These are phyloP conservation scores for Saimiri boliviensis DNA, from an alignment of 2,113 vertebrate species.

Conservation along the genomic window DNA sequence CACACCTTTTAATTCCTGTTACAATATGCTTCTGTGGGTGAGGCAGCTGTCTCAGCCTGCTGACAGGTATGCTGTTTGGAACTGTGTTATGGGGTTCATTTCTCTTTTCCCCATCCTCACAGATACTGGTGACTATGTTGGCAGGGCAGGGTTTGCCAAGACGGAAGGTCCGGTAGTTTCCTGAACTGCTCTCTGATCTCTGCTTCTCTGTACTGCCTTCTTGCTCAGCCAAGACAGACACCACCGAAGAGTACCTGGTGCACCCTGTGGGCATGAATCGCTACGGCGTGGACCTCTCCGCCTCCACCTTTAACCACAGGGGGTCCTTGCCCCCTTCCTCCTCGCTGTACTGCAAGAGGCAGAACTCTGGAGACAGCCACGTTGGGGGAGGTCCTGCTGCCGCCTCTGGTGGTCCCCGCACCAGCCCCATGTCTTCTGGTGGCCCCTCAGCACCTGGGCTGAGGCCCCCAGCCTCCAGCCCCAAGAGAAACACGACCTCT, in stretches of 20 bases:
- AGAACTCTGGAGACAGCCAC: constrained; percentile 79
- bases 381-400: constrained; percentile 72
- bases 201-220: constrained; percentile 58
- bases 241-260: constrained; percentile 88
- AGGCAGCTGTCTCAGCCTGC: not conserved
- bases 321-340: constrained; percentile 62
- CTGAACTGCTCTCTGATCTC: constrained; percentile 30
- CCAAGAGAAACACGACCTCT: constrained; percentile 83
- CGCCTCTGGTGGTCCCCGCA: constrained; percentile 82
- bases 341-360: constrained; percentile 83
- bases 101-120: not conserved
- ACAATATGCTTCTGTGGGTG: too few relatives aligned
- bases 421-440: constrained; percentile 80
- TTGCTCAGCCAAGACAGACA: constrained; percentile 84
- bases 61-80: not conserved
- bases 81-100: not conserved
- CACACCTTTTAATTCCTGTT: not conserved
- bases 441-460: constrained; percentile 81
- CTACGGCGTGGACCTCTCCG: constrained; percentile 85
- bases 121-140: fast-evolving
- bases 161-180: not conserved
- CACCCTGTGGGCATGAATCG: constrained; percentile 86
- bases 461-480: constrained; percentile 88
- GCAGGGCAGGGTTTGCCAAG: not conserved
- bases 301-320: constrained; percentile 86